Percentiles rank a stretch among this genome's conserved stretches.
Conservation (phyloP, 2,113 vertebrate genomes). For the Seriola aureovittata region DNA sequence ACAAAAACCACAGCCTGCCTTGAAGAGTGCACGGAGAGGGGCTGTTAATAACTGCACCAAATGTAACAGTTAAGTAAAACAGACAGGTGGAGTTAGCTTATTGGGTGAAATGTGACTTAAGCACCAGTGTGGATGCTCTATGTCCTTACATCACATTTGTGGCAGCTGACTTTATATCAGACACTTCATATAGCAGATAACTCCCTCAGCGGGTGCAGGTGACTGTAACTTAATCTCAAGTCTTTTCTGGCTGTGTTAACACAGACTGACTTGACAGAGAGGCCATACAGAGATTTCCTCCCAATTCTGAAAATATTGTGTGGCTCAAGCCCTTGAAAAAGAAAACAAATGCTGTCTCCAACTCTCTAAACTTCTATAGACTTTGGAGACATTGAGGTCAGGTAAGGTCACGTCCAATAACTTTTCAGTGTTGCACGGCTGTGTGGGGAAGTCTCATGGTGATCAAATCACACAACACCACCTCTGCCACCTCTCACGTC, state of each 20-base stretch:
- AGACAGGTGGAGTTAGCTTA: background rate
- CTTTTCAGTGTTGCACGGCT: background rate
- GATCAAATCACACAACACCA: background rate
- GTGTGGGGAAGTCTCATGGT: background rate
- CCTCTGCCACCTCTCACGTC: background rate
- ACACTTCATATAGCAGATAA: conserved; percentile 9
- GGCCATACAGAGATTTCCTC: conserved; percentile 26
- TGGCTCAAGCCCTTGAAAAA: background rate
- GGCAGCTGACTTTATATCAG: background rate
- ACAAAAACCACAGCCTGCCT: background rate
- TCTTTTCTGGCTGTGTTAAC: conserved; percentile 37
- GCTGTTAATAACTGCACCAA: background rate
- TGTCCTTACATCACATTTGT: background rate
- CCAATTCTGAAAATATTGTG: conserved; percentile 14
- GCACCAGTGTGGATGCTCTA: background rate
- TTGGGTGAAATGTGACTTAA: background rate
- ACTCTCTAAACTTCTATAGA: background rate
- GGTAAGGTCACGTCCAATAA: conserved; percentile 25
- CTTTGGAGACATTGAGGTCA: conserved; percentile 7
- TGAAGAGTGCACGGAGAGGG: background rate
- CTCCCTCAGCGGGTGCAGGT: background rate
- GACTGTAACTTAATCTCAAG: conserved; percentile 34
- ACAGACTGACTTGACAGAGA: conserved; percentile 30
- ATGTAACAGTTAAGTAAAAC: background rate
- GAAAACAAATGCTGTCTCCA: background rate